phyloP scores from a whole-genome alignment of 1,140 invertebrate species.

The Magallana gigas region DNA sequence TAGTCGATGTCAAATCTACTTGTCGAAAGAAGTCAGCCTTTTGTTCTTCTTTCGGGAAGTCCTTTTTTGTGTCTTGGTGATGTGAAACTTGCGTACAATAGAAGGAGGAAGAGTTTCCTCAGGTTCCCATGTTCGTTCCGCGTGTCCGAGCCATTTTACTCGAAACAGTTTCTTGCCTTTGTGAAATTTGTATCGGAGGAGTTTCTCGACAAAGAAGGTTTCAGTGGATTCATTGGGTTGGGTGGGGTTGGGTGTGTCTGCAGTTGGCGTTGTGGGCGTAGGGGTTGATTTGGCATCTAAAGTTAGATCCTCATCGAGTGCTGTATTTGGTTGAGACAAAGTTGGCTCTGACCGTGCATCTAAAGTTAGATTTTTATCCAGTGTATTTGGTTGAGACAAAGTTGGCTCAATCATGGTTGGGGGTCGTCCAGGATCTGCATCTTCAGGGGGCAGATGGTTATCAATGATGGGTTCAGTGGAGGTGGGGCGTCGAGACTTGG shows the following conservation, averaged over 20 bases:
- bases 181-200: neutral
- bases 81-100: slow-evolving; percentile 37
- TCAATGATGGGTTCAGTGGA: neutral
- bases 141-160: slow-evolving; percentile 40
- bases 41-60: slow-evolving; percentile 19
- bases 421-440: neutral
- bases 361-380: neutral
- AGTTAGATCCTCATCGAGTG: too few species aligned
- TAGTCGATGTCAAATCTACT: neutral
- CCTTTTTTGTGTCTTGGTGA: slow-evolving; percentile 47
- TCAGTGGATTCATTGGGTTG: neutral
- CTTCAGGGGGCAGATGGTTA: neutral
- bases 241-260: neutral
- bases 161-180: slow-evolving; percentile 37
- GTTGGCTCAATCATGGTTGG: neutral
- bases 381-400: neutral
- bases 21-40: neutral
- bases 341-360: neutral
- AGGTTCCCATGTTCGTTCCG: slow-evolving; percentile 43
- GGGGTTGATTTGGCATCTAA: neutral
- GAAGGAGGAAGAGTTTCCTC: slow-evolving; percentile 17
- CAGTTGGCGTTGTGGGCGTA: neutral
- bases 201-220: neutral
- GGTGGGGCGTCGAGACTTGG: neutral
- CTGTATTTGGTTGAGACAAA: neutral